A percentile compares a stretch with the other conserved stretches of the same genome.
Conservation (phyloP, 2,113 vertebrate species). For the Burhinus oedicnemus region DNA sequence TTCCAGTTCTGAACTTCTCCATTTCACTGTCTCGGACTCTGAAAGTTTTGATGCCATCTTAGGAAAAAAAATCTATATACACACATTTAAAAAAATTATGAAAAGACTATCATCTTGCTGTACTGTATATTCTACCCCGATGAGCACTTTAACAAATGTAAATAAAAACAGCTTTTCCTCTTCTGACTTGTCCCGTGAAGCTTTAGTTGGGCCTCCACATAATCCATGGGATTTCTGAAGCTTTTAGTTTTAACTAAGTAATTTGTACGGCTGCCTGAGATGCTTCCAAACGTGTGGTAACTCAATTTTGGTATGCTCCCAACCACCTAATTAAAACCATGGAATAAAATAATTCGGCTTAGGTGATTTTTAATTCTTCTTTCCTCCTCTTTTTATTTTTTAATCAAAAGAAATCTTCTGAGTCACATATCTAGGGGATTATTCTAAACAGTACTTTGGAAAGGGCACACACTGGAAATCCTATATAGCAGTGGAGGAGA, state of each 20-base stretch:
- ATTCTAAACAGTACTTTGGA: background rate
- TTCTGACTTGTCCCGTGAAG: conserved; percentile 40
- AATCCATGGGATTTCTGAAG: conserved; percentile 75
- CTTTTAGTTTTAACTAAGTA: conserved; percentile 66
- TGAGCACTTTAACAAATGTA: conserved; percentile 64
- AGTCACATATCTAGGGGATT: background rate
- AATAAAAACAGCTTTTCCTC: conserved; percentile 68
- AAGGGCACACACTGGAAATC: conserved; percentile 8
- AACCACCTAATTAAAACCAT: conserved; percentile 44
- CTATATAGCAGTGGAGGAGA: background rate
- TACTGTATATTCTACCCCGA: conserved; percentile 18
- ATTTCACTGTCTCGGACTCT: background rate
- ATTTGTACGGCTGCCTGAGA: conserved; percentile 68
- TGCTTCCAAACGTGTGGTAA: conserved; percentile 62
- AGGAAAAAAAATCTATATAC: background rate
- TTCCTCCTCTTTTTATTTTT: background rate
- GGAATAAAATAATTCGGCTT: background rate
- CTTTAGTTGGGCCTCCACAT: conserved; percentile 43
- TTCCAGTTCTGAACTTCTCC: background rate
- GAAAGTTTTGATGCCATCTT: background rate
- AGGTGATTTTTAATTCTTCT: conserved; percentile 33
- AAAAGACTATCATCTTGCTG: background rate
- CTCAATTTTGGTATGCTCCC: conserved; percentile 34
- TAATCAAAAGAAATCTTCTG: conserved; percentile 19
- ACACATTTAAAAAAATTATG: background rate